Evolutionary conservation across 2,888 invertebrate genomes (phyloP), one percentile per base, ranked within the genome.

Genomic region (Flabesymbios commensalis): DNA sequence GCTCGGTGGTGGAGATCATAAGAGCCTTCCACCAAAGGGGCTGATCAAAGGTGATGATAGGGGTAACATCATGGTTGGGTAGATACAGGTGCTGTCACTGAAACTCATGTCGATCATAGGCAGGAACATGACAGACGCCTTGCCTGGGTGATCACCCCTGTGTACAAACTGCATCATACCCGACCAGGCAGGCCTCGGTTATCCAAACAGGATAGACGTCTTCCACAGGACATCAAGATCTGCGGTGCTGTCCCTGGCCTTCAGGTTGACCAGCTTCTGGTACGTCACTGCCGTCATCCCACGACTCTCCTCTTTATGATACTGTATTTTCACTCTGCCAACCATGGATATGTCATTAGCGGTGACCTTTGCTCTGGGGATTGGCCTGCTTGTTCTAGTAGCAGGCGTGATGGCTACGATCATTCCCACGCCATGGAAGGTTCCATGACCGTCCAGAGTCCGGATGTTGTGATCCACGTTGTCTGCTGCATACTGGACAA

Each of bases 81-180:
- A 31, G 5, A 49, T 49, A 22, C 49, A 49, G 10, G 49, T 65
- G 17, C 51, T 49, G 41, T 64, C 58, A 43, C 52, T 58, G 42
- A 62, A 45, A 32, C 62, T 55, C 63, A 71, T 59, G 47, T 66
- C 66, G 32, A 66, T 62, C 64, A 66, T 66, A 10, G 64, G 66
- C 22, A 66, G 48, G 51, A 66, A 66, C 19, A 48, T 36, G 4
- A 66, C 48, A n/a, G 64, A 57, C 14, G 70, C 55, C 28, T 47
- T 24, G 22, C 61, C 61, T 2, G 57, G 61, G 33, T 61, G 45
- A 32, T 61, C 24, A 28, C 64, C 60, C 4, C 49, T 14, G 31
- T 43, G 39, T 2, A 64, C 26, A 5, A 31, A 19, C 32, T 60
- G 61, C 61, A 59, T 59, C 47, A 48, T 45, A 3, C 61, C 57